Conservation (phyloP, 1,140 invertebrate species). For the Papilio polyxenes region DNA sequence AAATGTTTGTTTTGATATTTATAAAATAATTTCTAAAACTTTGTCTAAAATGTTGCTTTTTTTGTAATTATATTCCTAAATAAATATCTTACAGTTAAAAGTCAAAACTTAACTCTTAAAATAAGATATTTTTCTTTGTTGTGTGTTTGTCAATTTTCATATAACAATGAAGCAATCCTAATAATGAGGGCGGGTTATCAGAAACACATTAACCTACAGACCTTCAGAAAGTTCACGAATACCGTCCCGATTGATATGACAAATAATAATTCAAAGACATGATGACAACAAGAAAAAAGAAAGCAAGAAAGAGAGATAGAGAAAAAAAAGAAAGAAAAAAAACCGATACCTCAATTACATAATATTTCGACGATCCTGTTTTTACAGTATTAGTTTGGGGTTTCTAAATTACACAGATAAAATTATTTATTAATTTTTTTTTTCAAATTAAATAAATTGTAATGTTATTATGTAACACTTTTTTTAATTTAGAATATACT, state of each 20-base stretch:
- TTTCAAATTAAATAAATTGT: too few species aligned
- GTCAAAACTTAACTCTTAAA: neutral
- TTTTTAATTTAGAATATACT: too few species aligned
- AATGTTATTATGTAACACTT: too few species aligned
- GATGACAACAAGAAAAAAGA: neutral
- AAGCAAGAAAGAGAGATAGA: neutral
- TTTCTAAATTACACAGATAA: too few species aligned
- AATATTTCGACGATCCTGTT: too few species aligned
- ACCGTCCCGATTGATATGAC: neutral
- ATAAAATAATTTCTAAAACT: too few species aligned
- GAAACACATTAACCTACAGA: slow-evolving; percentile 22
- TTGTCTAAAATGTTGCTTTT: too few species aligned
- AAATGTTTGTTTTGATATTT: too few species aligned
- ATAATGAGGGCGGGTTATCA: neutral
- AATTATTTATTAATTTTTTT: too few species aligned
- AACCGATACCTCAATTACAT: too few species aligned
- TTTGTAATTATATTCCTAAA: too few species aligned
- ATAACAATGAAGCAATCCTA: slow-evolving; percentile 5
- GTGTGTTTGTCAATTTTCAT: slow-evolving; percentile 6
- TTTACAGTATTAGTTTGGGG: too few species aligned
- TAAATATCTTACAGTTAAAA: neutral
- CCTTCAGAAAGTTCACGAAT: slow-evolving; percentile 13
- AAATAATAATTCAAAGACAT: neutral
- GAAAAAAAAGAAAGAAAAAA: neutral
- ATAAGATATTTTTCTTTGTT: neutral